phyloP scores from a whole-genome alignment of 2,797 vertebrate genomes.

The Astyanax mexicanus region DNA sequence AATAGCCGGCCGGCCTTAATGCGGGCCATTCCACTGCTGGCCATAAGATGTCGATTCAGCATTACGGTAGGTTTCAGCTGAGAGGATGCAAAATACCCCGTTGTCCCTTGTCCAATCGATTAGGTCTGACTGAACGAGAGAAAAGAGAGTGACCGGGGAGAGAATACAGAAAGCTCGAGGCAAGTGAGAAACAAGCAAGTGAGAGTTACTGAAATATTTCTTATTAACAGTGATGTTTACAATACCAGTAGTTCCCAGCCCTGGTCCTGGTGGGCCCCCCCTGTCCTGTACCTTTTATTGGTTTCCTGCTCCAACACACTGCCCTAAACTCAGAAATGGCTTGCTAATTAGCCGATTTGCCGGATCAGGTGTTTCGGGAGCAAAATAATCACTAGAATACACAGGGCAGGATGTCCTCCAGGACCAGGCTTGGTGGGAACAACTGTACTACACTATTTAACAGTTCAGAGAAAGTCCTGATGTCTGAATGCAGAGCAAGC shows the following conservation, averaged over 20 bases:
- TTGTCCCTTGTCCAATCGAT: background rate
- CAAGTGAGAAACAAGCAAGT: background rate
- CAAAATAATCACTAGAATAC: no score
- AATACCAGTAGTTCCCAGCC: no score
- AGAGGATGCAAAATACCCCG: background rate
- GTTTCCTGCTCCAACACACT: no score
- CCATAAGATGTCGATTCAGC: constrained; percentile 2
- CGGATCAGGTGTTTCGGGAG: no score
- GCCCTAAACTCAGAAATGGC: no score
- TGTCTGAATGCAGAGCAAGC: background rate
- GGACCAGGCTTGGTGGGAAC: no score
- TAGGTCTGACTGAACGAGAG: background rate
- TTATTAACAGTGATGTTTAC: no score
- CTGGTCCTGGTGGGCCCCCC: no score
- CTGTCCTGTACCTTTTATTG: no score
- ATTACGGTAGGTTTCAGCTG: background rate
- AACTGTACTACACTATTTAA: background rate
- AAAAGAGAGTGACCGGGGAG: background rate
- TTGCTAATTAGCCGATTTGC: no score
- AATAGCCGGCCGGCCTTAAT: background rate
- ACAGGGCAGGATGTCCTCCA: no score
- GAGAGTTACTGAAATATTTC: no score
- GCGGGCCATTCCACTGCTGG: background rate
- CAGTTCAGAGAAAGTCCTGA: background rate
- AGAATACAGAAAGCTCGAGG: background rate